Evolutionary conservation across 2,797 vertebrate species (phyloP), one percentile per base, ranked within the genome.

Genomic region (Lutra lutra): DNA sequence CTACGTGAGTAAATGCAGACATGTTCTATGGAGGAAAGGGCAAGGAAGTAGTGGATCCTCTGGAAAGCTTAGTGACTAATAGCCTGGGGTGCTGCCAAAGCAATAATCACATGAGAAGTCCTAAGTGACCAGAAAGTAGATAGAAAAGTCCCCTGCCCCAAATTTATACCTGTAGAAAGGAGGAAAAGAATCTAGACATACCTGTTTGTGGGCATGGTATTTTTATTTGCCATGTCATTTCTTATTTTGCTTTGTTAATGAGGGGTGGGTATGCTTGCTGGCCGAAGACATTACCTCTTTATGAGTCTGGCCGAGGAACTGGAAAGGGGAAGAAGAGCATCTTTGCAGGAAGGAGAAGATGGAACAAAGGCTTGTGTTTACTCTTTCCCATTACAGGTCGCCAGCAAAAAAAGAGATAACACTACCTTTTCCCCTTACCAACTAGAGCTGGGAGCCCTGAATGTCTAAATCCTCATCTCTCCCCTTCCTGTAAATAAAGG

Each of bases 1-100:
- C 98, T 99, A 93, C 98, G 99, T 99, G 98, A 99, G 99, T 98
- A 35, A 75, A 51, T 46, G 72, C 46, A 46, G 75, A 79, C 12
- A 0, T 27, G 43, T 18, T 18, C 21, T 25, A 14, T 21, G n/a
- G 9, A 5, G 18, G 29, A 17, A 11, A 94, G 62, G 64, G 68
- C 25, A 77, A 38, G 15, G n/a, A 68, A 68, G 29, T 46, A 40
- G 58, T 2, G 32, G 83, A n/a, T 5, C 27, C n/a, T 66, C 60
- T 82, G 3, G 11, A 90, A 78, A 20, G n/a, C 25, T 75, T 70
- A 21, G 64, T 40, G 70, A 64, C 27, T 10, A 58, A 77, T 3
- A 27, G 15, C 27, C 23, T 23, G 25, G 58, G 32, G 27, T 38
- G 56, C 66, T 64, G 35, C 60, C 92, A 58, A 79, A 92, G 72